Percentiles rank a stretch among this genome's conserved stretches.
phyloP scores from a whole-genome alignment of 1,140 invertebrate species.

The Aphidius ervi region DNA sequence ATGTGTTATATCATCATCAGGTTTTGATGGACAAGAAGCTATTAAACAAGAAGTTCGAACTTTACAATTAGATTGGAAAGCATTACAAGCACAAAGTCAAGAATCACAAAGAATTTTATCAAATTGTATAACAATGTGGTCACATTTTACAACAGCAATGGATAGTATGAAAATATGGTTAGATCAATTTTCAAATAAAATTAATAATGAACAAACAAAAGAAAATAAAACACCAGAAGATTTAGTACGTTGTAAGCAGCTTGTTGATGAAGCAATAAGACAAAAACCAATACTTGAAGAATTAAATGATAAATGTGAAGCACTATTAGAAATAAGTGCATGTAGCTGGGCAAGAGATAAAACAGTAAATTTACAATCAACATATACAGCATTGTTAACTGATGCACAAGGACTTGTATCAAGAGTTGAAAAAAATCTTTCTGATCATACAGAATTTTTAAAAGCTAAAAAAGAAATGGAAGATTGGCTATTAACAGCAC shows the following conservation, averaged over 20 bases:
- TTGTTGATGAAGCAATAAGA: conserved; percentile 71
- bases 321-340: conserved; percentile 78
- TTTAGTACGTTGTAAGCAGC: conserved; percentile 69
- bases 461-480: conserved; percentile 79
- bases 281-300: conserved; percentile 77
- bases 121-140: conserved; percentile 81
- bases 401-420: conserved; percentile 75
- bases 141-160: conserved; percentile 74
- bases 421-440: conserved; percentile 81
- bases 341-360: conserved; percentile 79
- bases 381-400: conserved; percentile 72
- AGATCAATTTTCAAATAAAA: conserved; percentile 65
- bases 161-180: conserved; percentile 77
- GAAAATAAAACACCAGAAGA: conserved; percentile 80
- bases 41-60: conserved; percentile 82
- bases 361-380: conserved; percentile 76
- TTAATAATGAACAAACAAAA: conserved; percentile 63
- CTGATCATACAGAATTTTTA: conserved; percentile 84
- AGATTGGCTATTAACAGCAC: conserved; percentile 73
- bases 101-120: conserved; percentile 74
- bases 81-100: conserved; percentile 73
- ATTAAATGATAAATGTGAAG: conserved; percentile 81
- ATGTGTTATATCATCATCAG: conserved; percentile 75
- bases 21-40: conserved; percentile 78
- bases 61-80: conserved; percentile 82